Percentiles rank a stretch among this genome's conserved stretches.
Conservation (phyloP, 2,113 vertebrate genomes). For the Mesembrinibis cayennensis region DNA sequence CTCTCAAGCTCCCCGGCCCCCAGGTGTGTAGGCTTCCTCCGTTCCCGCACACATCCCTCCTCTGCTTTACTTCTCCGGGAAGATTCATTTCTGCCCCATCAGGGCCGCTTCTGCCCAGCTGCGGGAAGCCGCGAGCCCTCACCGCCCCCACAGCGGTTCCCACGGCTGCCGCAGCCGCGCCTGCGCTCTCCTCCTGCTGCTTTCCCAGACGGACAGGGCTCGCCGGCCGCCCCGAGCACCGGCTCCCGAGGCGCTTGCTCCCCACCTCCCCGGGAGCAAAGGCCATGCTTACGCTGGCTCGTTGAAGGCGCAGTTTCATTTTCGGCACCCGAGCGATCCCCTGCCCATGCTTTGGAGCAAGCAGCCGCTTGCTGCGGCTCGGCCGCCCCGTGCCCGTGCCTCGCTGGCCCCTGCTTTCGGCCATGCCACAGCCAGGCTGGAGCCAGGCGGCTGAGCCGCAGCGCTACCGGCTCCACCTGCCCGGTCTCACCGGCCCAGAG, state of each 20-base stretch:
- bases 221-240: rapidly evolving
- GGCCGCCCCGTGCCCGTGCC: neutral
- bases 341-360: rapidly evolving
- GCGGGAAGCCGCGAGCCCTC: neutral
- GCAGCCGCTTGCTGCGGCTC: neutral
- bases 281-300: neutral
- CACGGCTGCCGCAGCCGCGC: neutral
- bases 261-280: neutral
- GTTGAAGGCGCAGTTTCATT: neutral
- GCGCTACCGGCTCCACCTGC: neutral
- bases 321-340: neutral
- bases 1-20: neutral
- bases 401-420: neutral
- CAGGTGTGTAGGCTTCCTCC: neutral
- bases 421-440: neutral
- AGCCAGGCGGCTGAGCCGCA: neutral
- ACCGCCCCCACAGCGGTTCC: neutral
- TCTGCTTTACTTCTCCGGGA: rapidly evolving
- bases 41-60: rapidly evolving
- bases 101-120: neutral
- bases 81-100: neutral
- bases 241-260: neutral
- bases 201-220: neutral
- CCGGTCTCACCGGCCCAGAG: neutral
- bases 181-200: neutral